phyloP scores from a whole-genome alignment of 2,113 vertebrate species.

The Salvelinus sp. region DNA sequence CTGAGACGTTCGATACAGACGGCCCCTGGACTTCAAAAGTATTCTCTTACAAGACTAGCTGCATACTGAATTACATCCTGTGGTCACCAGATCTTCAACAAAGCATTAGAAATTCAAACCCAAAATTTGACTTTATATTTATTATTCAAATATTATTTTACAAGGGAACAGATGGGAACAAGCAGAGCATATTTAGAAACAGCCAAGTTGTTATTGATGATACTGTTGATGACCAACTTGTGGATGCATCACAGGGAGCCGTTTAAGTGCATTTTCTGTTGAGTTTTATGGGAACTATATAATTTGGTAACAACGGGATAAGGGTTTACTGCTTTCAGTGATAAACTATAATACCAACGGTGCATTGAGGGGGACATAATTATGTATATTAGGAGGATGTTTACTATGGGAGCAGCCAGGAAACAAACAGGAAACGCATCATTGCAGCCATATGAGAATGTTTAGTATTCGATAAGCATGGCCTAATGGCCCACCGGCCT shows the following conservation, averaged over 20 bases:
- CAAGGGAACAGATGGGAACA: conserved; percentile 35
- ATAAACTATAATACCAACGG: conserved; percentile 67
- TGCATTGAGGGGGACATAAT: conserved; percentile 52
- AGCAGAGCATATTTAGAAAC: conserved; percentile 33
- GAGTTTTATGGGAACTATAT: conserved; percentile 63
- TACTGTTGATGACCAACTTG: conserved; percentile 38
- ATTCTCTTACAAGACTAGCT: no score
- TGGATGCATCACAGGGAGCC: conserved; percentile 38
- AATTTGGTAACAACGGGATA: conserved; percentile 63
- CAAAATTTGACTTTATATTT: conserved; percentile 11
- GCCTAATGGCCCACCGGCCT: no score
- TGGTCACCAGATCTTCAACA: background rate
- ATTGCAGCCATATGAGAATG: conserved; percentile 7
- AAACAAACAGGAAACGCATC: conserved; percentile 38
- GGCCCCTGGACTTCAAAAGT: no score
- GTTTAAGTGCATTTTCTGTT: conserved; percentile 44
- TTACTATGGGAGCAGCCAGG: conserved; percentile 34
- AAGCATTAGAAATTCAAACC: conserved; percentile 35
- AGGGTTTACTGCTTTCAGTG: conserved; percentile 60
- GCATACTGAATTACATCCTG: no score
- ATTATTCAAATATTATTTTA: background rate
- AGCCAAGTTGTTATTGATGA: conserved; percentile 33
- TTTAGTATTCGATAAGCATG: background rate
- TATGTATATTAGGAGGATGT: conserved; percentile 60
- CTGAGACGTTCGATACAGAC: no score